Conservation (phyloP, 2,888 invertebrate species). For the Limnephilus rhombicus region DNA sequence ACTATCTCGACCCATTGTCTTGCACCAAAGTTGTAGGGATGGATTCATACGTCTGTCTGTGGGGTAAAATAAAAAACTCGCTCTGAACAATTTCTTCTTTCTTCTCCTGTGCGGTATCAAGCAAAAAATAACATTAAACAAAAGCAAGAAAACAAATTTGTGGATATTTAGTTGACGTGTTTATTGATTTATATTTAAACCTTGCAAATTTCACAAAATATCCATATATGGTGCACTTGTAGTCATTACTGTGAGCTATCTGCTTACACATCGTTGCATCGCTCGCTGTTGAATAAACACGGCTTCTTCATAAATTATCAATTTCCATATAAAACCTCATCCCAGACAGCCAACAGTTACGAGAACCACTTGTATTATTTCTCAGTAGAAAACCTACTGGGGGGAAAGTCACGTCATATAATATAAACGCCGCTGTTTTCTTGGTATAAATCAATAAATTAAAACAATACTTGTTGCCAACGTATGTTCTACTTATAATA, state of each 20-base stretch:
- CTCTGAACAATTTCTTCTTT: neutral
- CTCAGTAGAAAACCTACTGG: neutral
- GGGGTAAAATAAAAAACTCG: no score
- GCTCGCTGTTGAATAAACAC: neutral
- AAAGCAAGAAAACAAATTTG: no score
- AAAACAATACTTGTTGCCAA: neutral
- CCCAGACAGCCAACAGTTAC: neutral
- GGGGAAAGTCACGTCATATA: neutral
- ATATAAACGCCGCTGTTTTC: neutral
- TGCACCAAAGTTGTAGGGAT: no score
- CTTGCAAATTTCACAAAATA: neutral
- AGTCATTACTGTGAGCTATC: neutral
- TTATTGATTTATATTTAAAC: neutral
- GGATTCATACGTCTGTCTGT: no score
- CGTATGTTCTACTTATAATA: conserved; percentile 5
- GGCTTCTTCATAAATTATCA: neutral
- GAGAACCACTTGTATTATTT: neutral
- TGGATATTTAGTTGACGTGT: neutral
- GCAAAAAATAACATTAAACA: neutral
- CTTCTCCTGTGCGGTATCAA: neutral
- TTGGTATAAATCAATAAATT: conserved; percentile 5
- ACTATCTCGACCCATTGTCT: no score
- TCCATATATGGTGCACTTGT: neutral
- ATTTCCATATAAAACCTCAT: neutral
- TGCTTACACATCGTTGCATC: neutral